Base-by-base conservation (phyloP, 2,888 invertebrate genomes). In the Torymus aiolomorphi region DNA sequence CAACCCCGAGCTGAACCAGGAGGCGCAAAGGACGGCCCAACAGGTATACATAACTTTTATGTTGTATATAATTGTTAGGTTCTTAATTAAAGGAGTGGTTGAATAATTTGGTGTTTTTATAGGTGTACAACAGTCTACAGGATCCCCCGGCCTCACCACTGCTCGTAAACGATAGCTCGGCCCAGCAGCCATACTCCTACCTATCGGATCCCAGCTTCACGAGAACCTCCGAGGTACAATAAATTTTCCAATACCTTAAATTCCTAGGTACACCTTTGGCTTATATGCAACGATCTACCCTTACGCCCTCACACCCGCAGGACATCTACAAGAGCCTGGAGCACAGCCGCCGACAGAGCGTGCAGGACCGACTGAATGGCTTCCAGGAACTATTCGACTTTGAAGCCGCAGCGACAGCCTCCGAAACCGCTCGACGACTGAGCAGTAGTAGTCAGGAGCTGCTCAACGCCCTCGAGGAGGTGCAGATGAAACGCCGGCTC, bases 71-170 rank as follows among this genome's bases (percentile, higher is more conserved):
- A 2, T 20, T 20, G 20, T 20, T 20, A 20, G 20, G 20, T 20
- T 20, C 2, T 20, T 20, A 20, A 1, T 20, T 20, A 20, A n/a
- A n/a, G 20, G 20, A 20, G 20, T 20, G 2, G 20, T 20, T 20
- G 20, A 20, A 20, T 20, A 20, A 20, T 20, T 59, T 12, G 3
- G 42, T 16, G 4, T 65, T 18, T 18, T 59, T 14, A 54, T 67
- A 90, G 90, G 90, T 90, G 14, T 90, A 88, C 82, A 88, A 90
- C 72, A 90, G 90, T 78, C 84, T 90, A n/a, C 90, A 90, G 83
- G 89, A 89, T 83, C 89, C 90, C 13, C 89, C 89, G 14, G 85
- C 89, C 14, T 89, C 90, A 12, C 89, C 90, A 0, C 80, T 89
- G 31, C 83, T 89, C 54, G 82, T 89, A 10, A 87, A 88, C 65